Evolutionary conservation across 2,797 vertebrate genomes (phyloP).

Genomic region (Aeoliscus strigatus): DNA sequence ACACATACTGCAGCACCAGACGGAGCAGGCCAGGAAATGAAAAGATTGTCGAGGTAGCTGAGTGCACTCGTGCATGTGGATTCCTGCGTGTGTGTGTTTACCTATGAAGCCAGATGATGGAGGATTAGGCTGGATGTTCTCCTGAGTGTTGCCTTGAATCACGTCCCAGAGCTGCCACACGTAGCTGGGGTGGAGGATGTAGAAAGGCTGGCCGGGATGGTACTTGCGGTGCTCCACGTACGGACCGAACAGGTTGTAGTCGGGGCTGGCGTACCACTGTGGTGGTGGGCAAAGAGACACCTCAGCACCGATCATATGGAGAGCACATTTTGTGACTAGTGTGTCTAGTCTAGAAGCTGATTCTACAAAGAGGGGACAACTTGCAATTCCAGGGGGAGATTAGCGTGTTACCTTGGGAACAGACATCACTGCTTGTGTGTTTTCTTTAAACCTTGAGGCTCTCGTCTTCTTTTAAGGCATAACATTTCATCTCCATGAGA

Average conservation of each 20-base stretch:
- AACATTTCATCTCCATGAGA: too few relatives aligned
- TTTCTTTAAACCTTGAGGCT: too few relatives aligned
- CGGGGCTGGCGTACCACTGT: slow-evolving; percentile 93
- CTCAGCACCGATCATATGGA: too few relatives aligned
- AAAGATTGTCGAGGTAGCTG: slow-evolving; percentile 13
- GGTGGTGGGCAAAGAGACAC: slow-evolving; percentile 5
- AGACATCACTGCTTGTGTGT: too few relatives aligned
- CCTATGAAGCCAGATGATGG: slow-evolving; percentile 98
- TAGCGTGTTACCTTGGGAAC: too few relatives aligned
- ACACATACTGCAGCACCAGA: slow-evolving; percentile 4
- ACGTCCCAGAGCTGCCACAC: slow-evolving; percentile 97
- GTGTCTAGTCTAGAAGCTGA: too few relatives aligned
- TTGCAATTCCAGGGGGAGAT: too few relatives aligned
- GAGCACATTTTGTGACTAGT: too few relatives aligned
- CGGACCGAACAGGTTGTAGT: slow-evolving; percentile 95
- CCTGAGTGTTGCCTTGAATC: slow-evolving; percentile 92
- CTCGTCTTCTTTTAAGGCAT: too few relatives aligned
- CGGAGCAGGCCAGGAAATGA: slow-evolving; percentile 6
- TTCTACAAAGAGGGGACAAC: too few relatives aligned
- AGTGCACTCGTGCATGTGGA: neutral
- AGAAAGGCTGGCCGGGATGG: slow-evolving; percentile 88
- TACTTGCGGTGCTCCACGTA: slow-evolving; percentile 85
- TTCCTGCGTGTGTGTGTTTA: slow-evolving; percentile 69
- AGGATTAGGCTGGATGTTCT: slow-evolving; percentile 96
- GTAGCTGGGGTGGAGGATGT: slow-evolving; percentile 94